Percentiles rank a stretch among this genome's conserved stretches.
Conservation (phyloP, 2,888 invertebrate genomes). For the Callinectes sapidus region DNA sequence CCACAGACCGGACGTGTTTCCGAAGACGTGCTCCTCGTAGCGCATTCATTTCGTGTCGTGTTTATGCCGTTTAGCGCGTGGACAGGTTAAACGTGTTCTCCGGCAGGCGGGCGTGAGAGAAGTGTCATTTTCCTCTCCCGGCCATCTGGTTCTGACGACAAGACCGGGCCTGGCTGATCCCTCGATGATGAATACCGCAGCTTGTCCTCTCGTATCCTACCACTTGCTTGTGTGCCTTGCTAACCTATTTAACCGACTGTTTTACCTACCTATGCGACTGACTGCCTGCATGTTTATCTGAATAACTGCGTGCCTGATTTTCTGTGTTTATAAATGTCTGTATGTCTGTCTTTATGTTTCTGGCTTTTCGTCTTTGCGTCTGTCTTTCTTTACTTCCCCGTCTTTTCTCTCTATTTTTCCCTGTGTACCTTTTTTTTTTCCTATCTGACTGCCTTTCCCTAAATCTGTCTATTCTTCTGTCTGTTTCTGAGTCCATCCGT, state of each 20-base stretch:
- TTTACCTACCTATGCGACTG: neutral
- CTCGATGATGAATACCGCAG: neutral
- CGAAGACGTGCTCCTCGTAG: neutral
- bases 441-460: too few species aligned
- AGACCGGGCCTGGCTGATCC: neutral
- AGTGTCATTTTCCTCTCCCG: neutral
- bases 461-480: neutral
- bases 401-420: too few species aligned
- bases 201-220: neutral
- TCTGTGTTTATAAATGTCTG: too few species aligned
- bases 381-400: too few species aligned
- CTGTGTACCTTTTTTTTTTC: too few species aligned
- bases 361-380: too few species aligned
- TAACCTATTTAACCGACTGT: neutral
- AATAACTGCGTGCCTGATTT: neutral
- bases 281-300: neutral
- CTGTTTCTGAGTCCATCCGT: too few species aligned
- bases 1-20: neutral
- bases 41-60: constrained; percentile 1
- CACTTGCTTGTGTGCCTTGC: neutral
- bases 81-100: constrained; percentile 26
- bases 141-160: constrained; percentile 5
- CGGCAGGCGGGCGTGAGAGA: neutral
- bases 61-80: constrained; percentile 8
- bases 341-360: too few species aligned